These are phyloP conservation scores for Ligdia adustata DNA, from an alignment of 2,888 invertebrate species.

Conservation along the genomic window DNA sequence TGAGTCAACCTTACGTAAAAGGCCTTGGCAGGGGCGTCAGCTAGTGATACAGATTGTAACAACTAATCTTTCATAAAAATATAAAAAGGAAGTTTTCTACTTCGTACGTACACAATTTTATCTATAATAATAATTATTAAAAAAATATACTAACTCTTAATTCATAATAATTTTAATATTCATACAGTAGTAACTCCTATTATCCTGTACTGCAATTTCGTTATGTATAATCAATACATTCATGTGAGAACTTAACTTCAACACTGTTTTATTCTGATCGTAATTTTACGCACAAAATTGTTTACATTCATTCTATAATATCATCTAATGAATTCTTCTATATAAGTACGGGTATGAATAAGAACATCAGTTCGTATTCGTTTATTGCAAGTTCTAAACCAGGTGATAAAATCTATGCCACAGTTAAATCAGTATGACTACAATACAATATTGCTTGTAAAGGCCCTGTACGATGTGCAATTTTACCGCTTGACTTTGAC, in stretches of 20 bases:
- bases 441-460: no score
- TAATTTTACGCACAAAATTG: slow-evolving; percentile 3
- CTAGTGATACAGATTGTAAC: no score
- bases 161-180: neutral
- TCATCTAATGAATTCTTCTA: slow-evolving; percentile 6
- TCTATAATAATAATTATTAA: no score
- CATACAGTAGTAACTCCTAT: no score
- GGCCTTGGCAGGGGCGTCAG: slow-evolving; percentile 8
- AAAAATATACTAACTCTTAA: no score
- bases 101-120: no score
- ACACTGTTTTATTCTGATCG: slow-evolving; percentile 8
- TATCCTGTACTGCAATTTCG: no score
- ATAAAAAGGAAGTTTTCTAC: no score
- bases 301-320: slow-evolving; percentile 1
- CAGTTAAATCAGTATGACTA: slow-evolving; percentile 1
- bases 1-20: slow-evolving; percentile 26
- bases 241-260: neutral
- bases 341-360: slow-evolving; percentile 14
- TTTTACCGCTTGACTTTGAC: no score
- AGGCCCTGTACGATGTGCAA: no score
- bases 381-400: slow-evolving; percentile 39
- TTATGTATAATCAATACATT: slow-evolving; percentile 14
- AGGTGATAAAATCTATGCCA: slow-evolving; percentile 1
- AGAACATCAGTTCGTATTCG: slow-evolving; percentile 31
- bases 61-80: no score